phyloP scores from a whole-genome alignment of 1,140 invertebrate genomes.

The Latrodectus geometricus region DNA sequence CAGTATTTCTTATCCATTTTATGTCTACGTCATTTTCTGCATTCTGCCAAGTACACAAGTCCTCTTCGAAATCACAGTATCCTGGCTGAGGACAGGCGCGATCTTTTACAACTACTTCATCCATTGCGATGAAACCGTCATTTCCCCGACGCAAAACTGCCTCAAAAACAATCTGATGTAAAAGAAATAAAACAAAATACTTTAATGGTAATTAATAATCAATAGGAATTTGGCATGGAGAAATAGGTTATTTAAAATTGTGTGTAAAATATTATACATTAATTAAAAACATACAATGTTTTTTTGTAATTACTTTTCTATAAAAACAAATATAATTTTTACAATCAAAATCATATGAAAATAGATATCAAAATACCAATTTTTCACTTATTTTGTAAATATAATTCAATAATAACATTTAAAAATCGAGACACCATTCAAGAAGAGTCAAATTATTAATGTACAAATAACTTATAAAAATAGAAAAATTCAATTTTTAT shows the following conservation, averaged over 20 bases:
- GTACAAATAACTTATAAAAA: no score
- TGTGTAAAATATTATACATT: neutral
- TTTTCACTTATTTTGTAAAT: no score
- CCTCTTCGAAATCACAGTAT: conserved; percentile 61
- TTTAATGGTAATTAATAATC: neutral
- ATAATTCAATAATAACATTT: no score
- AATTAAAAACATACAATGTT: neutral
- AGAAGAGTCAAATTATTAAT: no score
- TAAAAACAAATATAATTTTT: neutral
- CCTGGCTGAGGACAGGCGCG: conserved; percentile 27
- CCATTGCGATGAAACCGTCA: conserved; percentile 46
- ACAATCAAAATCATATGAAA: neutral
- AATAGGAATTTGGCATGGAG: no score
- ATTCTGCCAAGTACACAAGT: conserved; percentile 50
- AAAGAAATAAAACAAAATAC: neutral
- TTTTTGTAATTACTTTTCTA: neutral
- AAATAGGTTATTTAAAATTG: no score
- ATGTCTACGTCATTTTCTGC: neutral
- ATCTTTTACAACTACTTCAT: conserved; percentile 51
- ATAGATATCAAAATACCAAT: no score
- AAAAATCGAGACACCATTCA: no score
- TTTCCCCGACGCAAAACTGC: neutral
- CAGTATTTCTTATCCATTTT: conserved; percentile 37
- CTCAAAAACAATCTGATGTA: conserved; percentile 45
- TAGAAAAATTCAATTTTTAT: no score